Conservation (phyloP, 2,113 vertebrate genomes). For the western clawed frog (Xenopus tropicalis) region UCB_Xtro_10.0 CM004449.2:6095001-6095500, state of each 20-base stretch:
- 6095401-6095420: too few species aligned
- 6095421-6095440: too few species aligned
- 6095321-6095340: too few species aligned
- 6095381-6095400: too few species aligned
- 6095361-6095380: too few species aligned
- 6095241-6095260: background rate
- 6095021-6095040: too few species aligned
- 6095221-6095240: background rate
- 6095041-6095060: too few species aligned
- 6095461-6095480: too few species aligned
- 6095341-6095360: too few species aligned
- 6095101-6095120: background rate
- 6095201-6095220: background rate
- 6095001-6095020: too few species aligned
- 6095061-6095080: background rate
- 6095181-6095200: background rate
- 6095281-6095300: background rate
- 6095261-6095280: background rate
- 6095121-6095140: background rate
- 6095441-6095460: too few species aligned
- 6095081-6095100: background rate
- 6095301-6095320: background rate
- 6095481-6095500: too few species aligned
- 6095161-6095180: background rate
- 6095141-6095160: background rate